A percentile compares a stretch with the other conserved stretches of the same genome.
phyloP scores from a whole-genome alignment of 2,888 invertebrate genomes.

The Caenorhabditis auriculariae region DNA sequence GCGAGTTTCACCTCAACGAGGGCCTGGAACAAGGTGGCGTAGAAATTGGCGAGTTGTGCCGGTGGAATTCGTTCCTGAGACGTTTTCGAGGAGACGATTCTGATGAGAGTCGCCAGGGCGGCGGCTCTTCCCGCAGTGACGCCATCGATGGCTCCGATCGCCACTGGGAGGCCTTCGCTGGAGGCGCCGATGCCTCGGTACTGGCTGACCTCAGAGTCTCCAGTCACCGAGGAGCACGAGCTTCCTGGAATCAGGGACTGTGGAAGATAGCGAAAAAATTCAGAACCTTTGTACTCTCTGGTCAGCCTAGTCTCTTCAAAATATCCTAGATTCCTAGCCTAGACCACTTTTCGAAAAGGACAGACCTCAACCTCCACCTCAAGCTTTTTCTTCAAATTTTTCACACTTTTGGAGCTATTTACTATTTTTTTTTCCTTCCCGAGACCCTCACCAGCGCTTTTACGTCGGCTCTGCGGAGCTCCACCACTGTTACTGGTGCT shows the following conservation, averaged over 20 bases:
- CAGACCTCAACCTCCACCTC: no score
- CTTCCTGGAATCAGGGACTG: conserved; percentile 13
- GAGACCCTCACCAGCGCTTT: no score
- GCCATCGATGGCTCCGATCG: conserved; percentile 31
- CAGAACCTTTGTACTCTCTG: no score
- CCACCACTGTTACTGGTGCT: no score
- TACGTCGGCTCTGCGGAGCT: no score
- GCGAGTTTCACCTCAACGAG: conserved; percentile 53
- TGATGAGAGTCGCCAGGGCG: conserved; percentile 74
- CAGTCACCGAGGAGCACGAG: conserved; percentile 31
- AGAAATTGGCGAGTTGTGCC: conserved; percentile 87
- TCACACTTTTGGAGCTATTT: no score
- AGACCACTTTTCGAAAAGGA: no score
- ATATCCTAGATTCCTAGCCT: no score
- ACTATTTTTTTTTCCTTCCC: no score
- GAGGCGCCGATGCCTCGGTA: conserved; percentile 5
- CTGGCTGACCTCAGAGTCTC: conserved; percentile 25
- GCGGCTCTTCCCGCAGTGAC: conserved; percentile 42
- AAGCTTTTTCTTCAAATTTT: no score
- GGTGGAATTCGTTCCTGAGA: conserved; percentile 89
- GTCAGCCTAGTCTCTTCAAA: no score
- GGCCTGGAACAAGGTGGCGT: conserved; percentile 83
- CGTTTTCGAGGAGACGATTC: conserved; percentile 92
- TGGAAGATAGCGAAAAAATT: no score
- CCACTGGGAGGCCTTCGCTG: background rate